Evolutionary conservation across 2,888 invertebrate species (phyloP), one percentile per base, ranked within the genome.

Genomic region (Lithophane socia): DNA sequence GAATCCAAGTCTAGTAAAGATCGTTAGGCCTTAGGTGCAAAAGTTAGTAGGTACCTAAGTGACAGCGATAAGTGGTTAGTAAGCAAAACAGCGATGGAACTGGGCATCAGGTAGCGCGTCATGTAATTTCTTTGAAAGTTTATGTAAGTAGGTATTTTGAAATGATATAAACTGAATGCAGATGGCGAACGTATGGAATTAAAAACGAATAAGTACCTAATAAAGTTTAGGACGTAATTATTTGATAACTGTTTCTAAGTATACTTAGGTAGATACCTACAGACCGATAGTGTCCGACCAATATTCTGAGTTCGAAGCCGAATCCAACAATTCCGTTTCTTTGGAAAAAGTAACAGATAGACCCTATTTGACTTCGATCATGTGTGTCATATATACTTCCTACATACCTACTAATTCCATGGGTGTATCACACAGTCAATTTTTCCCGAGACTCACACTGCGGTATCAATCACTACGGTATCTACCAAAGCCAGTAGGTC

Each of bases 221-320:
- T 52, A 69, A 71, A 66, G 24, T 52, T 42, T 49, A 60, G 29
- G 1, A 67, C 18, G 54, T 77, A 72, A 84, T 83, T 80, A 84
- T 74, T 74, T 77, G 83, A 84, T 84, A 80, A 84, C 65, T 69
- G 77, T 84, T 13, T 56, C 3, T 60, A 60, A 3, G 0, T 58
- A 37, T 37, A 37, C 37, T 37, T 37, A 21, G 2, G 29, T 18
- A 71, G 18, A 18, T 58, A 18, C 37, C 16, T 61, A 16, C 18
- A 10, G 37, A 58, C 5, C 29, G 56, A 61, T 79, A 74, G 68
- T 47, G 56, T 54, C 9, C 13, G 18, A 18, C 8, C 3, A 16
- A 73, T n/a, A 52, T 42, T 64, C 3, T 37, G 54, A 56, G 9
- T 29, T 75, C 2, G 13, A 75, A 61, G 58, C 68, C 76, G 49